Percentiles rank a stretch among this genome's conserved stretches.
These are phyloP conservation scores for Alouatta palliata DNA, from an alignment of 2,113 vertebrate genomes.

Conservation along the genomic window DNA sequence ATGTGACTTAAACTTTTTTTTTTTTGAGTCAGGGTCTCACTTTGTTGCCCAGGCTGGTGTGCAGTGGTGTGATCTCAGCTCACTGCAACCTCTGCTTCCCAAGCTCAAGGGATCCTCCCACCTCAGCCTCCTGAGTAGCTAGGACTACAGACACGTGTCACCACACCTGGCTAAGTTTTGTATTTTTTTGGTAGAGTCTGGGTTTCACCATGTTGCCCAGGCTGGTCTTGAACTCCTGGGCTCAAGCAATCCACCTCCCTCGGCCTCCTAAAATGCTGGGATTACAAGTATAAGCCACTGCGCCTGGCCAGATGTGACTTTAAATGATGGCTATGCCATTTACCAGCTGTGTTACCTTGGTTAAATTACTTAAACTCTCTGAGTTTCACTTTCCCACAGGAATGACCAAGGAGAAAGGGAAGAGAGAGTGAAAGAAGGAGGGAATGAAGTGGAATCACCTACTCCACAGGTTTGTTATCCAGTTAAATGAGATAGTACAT, in stretches of 20 bases:
- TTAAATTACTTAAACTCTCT: constrained; percentile 8
- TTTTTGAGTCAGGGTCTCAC: not conserved
- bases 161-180: not conserved
- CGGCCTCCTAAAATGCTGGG: not conserved
- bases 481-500: not conserved
- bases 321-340: not conserved
- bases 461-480: not conserved
- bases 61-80: not conserved
- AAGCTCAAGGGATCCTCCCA: too few species aligned
- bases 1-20: not conserved
- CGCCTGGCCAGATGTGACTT: not conserved
- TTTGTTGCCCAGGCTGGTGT: not conserved
- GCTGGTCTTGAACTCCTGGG: not conserved
- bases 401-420: not conserved
- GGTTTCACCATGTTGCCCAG: not conserved
- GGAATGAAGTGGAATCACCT: not conserved
- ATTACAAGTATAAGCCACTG: not conserved
- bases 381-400: not conserved
- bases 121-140: not conserved
- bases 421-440: not conserved
- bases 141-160: not conserved
- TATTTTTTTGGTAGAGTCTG: not conserved
- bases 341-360: not conserved
- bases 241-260: not conserved
- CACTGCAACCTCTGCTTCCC: not conserved